Evolutionary conservation across 2,113 vertebrate species (phyloP).

Genomic region (Aphelocoma coerulescens): DNA sequence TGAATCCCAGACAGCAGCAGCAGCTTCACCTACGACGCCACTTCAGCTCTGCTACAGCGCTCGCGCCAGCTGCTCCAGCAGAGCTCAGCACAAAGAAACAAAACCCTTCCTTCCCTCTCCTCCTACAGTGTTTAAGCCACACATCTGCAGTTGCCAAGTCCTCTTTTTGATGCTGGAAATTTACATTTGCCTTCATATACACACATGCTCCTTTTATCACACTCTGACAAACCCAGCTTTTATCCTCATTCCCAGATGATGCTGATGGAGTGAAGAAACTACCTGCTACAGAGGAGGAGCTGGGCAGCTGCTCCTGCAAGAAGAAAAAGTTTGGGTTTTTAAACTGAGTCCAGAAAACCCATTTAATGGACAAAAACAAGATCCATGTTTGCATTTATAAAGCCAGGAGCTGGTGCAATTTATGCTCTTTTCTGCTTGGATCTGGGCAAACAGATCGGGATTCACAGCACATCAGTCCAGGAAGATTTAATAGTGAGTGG

Average conservation of each 20-base stretch:
- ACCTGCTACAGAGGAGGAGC: background rate
- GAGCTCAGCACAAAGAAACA: background rate
- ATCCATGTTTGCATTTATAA: background rate
- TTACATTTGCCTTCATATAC: background rate
- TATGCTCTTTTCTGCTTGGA: background rate
- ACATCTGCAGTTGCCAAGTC: background rate
- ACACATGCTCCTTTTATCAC: background rate
- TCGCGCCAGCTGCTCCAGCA: background rate
- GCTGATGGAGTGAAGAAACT: background rate
- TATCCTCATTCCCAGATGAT: background rate
- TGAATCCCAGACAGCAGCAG: background rate
- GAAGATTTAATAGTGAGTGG: background rate
- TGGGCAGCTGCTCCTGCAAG: background rate
- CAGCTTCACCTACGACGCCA: background rate
- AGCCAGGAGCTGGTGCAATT: background rate
- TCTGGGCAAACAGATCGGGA: background rate
- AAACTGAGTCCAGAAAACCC: background rate
- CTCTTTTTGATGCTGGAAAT: background rate
- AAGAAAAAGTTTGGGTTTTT: background rate
- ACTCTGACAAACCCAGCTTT: background rate
- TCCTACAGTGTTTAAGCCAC: background rate
- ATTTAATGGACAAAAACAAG: background rate
- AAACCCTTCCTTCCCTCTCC: background rate
- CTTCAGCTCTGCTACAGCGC: background rate
- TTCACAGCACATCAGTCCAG: background rate